phyloP scores from a whole-genome alignment of 2,113 vertebrate species.

The Pygoscelis antarcticus region DNA sequence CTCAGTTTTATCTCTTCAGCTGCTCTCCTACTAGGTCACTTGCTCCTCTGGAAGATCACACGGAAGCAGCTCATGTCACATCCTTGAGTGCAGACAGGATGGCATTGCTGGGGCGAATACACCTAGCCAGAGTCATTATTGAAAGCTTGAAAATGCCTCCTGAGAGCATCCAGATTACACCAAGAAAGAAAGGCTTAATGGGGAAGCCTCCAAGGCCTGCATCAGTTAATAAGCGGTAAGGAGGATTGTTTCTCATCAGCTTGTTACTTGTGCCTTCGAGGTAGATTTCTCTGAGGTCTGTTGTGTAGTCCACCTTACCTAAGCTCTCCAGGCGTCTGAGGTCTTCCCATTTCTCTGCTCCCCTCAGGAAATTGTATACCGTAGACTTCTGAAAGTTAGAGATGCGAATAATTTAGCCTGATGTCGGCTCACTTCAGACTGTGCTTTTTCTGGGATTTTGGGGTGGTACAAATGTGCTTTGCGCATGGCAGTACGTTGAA shows the following conservation, averaged over 20 bases:
- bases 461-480: background rate
- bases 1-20: constrained; percentile 11
- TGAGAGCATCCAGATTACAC: constrained; percentile 43
- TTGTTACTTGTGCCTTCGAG: background rate
- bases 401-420: background rate
- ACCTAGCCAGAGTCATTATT: constrained; percentile 78
- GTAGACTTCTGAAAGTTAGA: background rate
- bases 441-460: background rate
- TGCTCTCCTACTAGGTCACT: background rate
- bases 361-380: background rate
- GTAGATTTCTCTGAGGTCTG: background rate
- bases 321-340: background rate
- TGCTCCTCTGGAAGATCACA: background rate
- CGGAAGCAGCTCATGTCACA: background rate
- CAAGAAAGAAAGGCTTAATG: constrained; percentile 59
- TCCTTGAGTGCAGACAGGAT: constrained; percentile 76
- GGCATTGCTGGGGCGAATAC: constrained; percentile 75
- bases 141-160: constrained; percentile 78
- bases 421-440: background rate
- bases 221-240: constrained; percentile 81
- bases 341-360: background rate
- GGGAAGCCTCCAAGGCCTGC: constrained; percentile 79
- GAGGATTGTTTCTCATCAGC: background rate
- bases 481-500: background rate
- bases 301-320: background rate